Evolutionary conservation across 2,888 invertebrate genomes (phyloP).

Genomic region (Machimus rusticus): DNA sequence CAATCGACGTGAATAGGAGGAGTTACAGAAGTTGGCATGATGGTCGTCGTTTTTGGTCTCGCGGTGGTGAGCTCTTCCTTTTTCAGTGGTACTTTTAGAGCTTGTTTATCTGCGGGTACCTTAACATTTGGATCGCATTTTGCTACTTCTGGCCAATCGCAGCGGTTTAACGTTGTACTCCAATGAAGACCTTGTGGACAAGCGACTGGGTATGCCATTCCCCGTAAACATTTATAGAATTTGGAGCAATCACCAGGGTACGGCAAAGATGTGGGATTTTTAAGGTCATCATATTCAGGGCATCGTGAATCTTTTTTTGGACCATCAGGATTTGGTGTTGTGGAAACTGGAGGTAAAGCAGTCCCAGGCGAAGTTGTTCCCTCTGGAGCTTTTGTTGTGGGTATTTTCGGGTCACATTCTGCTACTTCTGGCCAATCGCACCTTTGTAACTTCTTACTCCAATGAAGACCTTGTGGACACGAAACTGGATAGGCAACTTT

Average conservation of each 20-base stretch:
- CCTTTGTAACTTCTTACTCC: slow-evolving; percentile 49
- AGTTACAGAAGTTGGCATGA: neutral
- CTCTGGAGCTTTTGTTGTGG: neutral
- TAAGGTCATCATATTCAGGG: slow-evolving; percentile 26
- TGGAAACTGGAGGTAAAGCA: neutral
- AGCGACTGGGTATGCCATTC: slow-evolving; percentile 25
- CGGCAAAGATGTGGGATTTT: slow-evolving; percentile 13
- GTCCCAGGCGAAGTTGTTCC: neutral
- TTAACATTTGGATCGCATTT: slow-evolving; percentile 23
- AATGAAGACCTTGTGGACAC: slow-evolving; percentile 52
- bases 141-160: slow-evolving; percentile 42
- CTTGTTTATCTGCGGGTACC: neutral
- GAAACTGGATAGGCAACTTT: slow-evolving; percentile 49
- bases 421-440: slow-evolving; percentile 54
- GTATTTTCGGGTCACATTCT: slow-evolving; percentile 49
- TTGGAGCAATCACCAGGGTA: slow-evolving; percentile 36
- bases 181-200: slow-evolving; percentile 46
- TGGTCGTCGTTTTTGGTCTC: neutral
- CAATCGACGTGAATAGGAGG: neutral
- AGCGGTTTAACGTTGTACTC: slow-evolving; percentile 37
- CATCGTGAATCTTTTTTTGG: neutral
- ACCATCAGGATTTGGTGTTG: neutral
- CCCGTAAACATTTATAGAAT: slow-evolving; percentile 46
- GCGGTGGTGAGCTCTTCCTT: neutral
- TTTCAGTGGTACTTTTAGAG: neutral